Evolutionary conservation across 2,797 vertebrate genomes (phyloP), one percentile per base, ranked within the genome.

Genomic region (Threskiornis aethiopicus): DNA sequence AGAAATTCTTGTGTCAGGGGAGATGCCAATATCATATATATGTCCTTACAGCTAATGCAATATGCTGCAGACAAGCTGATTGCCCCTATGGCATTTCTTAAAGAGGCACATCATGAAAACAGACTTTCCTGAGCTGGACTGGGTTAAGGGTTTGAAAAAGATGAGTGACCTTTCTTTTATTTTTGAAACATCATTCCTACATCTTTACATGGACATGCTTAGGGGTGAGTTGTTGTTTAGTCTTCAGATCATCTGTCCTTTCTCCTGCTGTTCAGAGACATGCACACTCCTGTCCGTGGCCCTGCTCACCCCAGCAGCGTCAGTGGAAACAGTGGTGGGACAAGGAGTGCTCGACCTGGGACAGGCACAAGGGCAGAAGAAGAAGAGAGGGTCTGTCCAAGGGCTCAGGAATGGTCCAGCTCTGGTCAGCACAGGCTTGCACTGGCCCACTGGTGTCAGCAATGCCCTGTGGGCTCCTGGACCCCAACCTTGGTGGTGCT

Each of bases 1-100:
- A 82, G 67, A 93, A 95, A 95, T 96, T 86, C 52, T 84, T 77
- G 11, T 77, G 81, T 81, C 81, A 35, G n/a, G 54, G 66, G 16
- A 89, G 54, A 65, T 92, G 70, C 62, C 55, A 67, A 5, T 79
- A 76, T 47, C 5, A 0, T 54, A 46, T 29, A 39, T 33, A 29
- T 35, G 21, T 72, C 62, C 57, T 77, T 67, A 41, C 19, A 70
- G 64, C 41, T 77, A 79, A 54, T 18, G 28, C 37, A 52, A 11
- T 14, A 5, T 17, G 61, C 49, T 73, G 44, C 35, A 49, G 47
- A 55, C 57, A 79, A 51, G 25, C 71, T 54, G 64, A 8, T 37
- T 92, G 33, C 22, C 33, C n/a, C 35, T 54, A 2, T n/a, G 41
- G 20, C 16, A 21, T 67, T 82, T 79, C 37, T 82, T 73, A 46